These are phyloP conservation scores for Coelopa frigida DNA, from an alignment of 1,140 invertebrate genomes.

Conservation along the genomic window DNA sequence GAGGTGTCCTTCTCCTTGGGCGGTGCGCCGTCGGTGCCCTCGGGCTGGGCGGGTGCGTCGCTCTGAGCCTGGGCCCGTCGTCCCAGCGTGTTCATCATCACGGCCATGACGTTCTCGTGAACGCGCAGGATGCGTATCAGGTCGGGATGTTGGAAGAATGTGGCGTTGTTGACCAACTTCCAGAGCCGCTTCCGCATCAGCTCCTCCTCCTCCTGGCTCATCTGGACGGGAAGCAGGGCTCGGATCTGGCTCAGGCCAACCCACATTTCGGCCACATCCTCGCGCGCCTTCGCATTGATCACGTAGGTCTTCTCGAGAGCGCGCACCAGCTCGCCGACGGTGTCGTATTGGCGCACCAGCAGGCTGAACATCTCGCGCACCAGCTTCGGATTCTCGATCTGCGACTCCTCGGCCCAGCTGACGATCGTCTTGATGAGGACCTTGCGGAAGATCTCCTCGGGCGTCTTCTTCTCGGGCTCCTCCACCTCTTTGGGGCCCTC, in stretches of 20 bases:
- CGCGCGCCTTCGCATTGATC: constrained; percentile 84
- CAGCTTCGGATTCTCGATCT: constrained; percentile 89
- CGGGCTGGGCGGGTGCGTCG: constrained; percentile 59
- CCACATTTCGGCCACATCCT: constrained; percentile 91
- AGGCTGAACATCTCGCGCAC: constrained; percentile 98
- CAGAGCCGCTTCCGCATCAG: constrained; percentile 92
- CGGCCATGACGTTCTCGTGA: constrained; percentile 99
- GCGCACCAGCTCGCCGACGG: constrained; percentile 87
- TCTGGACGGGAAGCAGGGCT: constrained; percentile 92
- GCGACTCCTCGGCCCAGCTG: constrained; percentile 88
- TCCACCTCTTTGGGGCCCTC: constrained; percentile 64
- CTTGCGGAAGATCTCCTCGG: constrained; percentile 88
- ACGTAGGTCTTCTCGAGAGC: constrained; percentile 95
- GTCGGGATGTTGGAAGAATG: constrained; percentile 99
- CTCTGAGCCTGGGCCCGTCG: constrained; percentile 81
- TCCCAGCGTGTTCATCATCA: constrained; percentile 98
- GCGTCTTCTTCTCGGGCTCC: constrained; percentile 68
- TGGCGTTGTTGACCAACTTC: constrained; percentile 98
- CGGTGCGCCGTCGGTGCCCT: constrained; percentile 51
- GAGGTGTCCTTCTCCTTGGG: constrained; percentile 80
- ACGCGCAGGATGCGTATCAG: constrained; percentile 92
- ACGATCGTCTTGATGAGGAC: constrained; percentile 93
- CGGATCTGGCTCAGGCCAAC: constrained; percentile 92
- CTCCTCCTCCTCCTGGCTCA: constrained; percentile 97
- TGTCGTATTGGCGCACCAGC: constrained; percentile 93